These are phyloP conservation scores for Mylabris sibirica DNA, from an alignment of 2,888 invertebrate species.

Conservation along the genomic window DNA sequence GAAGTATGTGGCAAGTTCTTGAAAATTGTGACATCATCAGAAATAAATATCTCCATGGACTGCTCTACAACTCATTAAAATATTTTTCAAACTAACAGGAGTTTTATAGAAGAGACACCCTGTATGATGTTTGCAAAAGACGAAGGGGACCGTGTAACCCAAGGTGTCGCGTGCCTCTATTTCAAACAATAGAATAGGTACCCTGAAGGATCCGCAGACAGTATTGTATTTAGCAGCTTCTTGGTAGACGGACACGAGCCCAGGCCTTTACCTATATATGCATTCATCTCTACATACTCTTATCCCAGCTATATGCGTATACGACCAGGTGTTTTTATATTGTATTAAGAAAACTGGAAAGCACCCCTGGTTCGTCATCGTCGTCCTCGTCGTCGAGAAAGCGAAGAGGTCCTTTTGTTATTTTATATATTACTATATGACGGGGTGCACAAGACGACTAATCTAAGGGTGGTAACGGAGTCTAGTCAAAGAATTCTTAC, in stretches of 20 bases:
- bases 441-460: constrained; percentile 40
- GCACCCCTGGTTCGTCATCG: constrained; percentile 30
- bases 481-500: constrained; percentile 35
- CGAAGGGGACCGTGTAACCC: constrained; percentile 16
- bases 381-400: constrained; percentile 1
- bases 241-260: constrained; percentile 43
- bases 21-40: too few species aligned
- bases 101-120: too few species aligned
- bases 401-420: constrained; percentile 31
- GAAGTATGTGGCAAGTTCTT: too few species aligned
- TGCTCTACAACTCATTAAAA: too few species aligned
- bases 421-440: constrained; percentile 14
- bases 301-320: not conserved
- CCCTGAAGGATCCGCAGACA: constrained; percentile 34
- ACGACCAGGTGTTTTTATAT: constrained; percentile 40
- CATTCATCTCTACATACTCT: not conserved
- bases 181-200: constrained; percentile 1
- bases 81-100: too few species aligned
- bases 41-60: too few species aligned
- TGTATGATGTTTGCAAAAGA: constrained; percentile 17
- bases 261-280: not conserved
- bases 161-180: constrained; percentile 31
- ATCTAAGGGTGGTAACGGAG: constrained; percentile 41
- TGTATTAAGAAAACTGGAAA: constrained; percentile 26
- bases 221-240: constrained; percentile 40